Conservation (phyloP, 2,113 vertebrate species). For the Saimiri boliviensis region DNA sequence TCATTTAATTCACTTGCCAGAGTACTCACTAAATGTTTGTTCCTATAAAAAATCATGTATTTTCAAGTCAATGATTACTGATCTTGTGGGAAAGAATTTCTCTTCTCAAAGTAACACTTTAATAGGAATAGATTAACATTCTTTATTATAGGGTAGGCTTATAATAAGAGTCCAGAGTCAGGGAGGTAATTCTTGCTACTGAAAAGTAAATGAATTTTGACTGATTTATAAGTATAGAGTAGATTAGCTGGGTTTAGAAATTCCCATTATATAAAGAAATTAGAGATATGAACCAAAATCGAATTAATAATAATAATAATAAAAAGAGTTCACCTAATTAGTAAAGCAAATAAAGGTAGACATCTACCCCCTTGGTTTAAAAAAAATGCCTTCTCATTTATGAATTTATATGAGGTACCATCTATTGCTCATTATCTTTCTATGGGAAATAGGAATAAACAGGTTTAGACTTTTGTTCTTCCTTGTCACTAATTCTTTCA, state of each 20-base stretch:
- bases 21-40: background rate
- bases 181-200: constrained; percentile 39
- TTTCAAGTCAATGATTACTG: constrained; percentile 43
- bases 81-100: constrained; percentile 33
- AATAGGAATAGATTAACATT: constrained; percentile 52
- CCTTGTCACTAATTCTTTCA: constrained; percentile 60
- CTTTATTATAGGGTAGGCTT: constrained; percentile 52
- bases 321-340: background rate
- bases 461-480: constrained; percentile 53
- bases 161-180: constrained; percentile 44
- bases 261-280: constrained; percentile 37
- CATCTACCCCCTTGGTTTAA: background rate
- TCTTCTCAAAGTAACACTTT: constrained; percentile 67
- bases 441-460: constrained; percentile 43
- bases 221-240: constrained; percentile 55
- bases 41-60: constrained; percentile 3
- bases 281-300: background rate
- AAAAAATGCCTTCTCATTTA: constrained; percentile 23
- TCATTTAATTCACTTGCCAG: background rate
- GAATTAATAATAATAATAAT: background rate
- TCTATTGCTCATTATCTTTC: constrained; percentile 7
- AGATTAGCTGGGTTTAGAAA: background rate
- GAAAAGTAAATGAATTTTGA: constrained; percentile 54
- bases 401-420: constrained; percentile 1
- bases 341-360: constrained; percentile 15